Evolutionary conservation across 2,888 invertebrate species (phyloP).

Genomic region (Rosalia funebris): DNA sequence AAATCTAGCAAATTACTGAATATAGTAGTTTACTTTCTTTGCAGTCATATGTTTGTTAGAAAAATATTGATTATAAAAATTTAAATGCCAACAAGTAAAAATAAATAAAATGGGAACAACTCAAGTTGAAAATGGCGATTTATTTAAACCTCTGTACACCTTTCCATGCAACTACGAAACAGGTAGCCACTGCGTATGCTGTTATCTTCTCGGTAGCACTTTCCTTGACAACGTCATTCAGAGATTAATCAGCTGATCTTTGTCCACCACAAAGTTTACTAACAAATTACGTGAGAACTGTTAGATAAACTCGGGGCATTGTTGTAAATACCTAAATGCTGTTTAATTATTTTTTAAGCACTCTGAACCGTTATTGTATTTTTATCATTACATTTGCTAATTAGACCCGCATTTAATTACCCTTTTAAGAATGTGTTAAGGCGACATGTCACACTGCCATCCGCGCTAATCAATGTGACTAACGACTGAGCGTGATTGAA

Average conservation of each 20-base stretch:
- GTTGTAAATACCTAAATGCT: background rate
- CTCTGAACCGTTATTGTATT: background rate
- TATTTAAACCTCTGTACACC: no score
- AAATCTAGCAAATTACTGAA: no score
- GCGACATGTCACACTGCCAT: background rate
- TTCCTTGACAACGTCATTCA: conserved; percentile 1
- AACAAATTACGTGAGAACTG: conserved; percentile 3
- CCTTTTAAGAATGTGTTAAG: background rate
- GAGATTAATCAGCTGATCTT: background rate
- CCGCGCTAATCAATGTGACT: background rate
- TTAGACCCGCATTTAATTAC: background rate
- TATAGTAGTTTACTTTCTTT: no score
- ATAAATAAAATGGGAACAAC: no score
- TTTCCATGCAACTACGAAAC: no score
- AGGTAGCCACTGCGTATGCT: background rate
- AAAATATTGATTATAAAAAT: no score
- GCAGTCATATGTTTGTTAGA: no score
- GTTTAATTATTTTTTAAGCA: conserved; percentile 6
- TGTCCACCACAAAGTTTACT: background rate
- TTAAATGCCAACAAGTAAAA: no score
- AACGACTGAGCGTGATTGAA: background rate
- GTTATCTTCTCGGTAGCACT: background rate
- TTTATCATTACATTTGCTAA: background rate
- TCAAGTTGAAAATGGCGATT: no score
- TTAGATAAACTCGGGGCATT: conserved; percentile 1